phyloP scores from a whole-genome alignment of 2,113 vertebrate genomes.

The Hippolais icterina region DNA sequence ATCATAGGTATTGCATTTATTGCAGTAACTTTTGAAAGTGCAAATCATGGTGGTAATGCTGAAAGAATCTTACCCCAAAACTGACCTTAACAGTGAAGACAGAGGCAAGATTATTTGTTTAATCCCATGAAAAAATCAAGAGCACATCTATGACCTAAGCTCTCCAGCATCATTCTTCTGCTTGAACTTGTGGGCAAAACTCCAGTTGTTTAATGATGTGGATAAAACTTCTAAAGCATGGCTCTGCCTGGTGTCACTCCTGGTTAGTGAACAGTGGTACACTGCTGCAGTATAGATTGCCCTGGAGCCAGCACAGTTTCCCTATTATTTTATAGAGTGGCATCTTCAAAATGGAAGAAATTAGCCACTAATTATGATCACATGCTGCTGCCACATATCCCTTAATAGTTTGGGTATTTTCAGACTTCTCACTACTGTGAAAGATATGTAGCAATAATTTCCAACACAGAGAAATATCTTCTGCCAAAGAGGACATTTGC shows the following conservation, averaged over 20 bases:
- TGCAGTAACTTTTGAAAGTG: not conserved
- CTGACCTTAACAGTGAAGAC: not conserved
- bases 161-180: not conserved
- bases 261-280: slow-evolving; percentile 18
- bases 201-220: slow-evolving; percentile 34
- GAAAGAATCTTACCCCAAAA: not conserved
- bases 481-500: not conserved
- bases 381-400: not conserved
- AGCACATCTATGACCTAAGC: not conserved
- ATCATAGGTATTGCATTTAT: not conserved
- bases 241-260: slow-evolving; percentile 27
- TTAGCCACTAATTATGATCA: not conserved
- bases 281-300: not conserved
- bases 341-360: not conserved
- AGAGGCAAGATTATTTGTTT: not conserved
- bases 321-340: not conserved
- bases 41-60: not conserved
- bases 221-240: not conserved
- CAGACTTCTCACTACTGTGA: not conserved
- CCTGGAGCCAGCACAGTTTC: not conserved
- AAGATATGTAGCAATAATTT: not conserved
- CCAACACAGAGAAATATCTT: not conserved
- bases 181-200: slow-evolving; percentile 16
- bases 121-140: not conserved
- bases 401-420: not conserved